phyloP scores from a whole-genome alignment of 2,888 invertebrate species.

The Ectropis crepuscularia region DNA sequence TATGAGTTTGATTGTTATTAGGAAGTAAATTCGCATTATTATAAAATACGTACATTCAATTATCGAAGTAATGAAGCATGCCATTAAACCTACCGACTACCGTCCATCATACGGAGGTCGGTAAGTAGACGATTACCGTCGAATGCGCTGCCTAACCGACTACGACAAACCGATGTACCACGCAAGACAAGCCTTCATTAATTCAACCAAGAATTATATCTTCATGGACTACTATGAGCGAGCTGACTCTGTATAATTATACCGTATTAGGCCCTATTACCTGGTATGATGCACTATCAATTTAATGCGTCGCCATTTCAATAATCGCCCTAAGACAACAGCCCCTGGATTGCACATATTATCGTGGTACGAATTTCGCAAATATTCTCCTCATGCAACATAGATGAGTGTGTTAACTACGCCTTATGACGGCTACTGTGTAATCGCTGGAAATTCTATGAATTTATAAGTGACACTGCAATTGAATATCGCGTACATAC shows the following conservation, averaged over 20 bases:
- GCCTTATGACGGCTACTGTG: conserved; percentile 47
- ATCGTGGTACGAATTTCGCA: conserved; percentile 57
- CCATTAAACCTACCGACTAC: conserved; percentile 7
- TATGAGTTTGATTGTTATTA: neutral
- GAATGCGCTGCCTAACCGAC: conserved; percentile 4
- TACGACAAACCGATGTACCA: conserved; percentile 57
- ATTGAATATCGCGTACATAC: conserved; percentile 27
- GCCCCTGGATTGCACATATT: conserved; percentile 58
- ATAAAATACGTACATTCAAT: conserved; percentile 8
- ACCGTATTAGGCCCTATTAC: conserved; percentile 73
- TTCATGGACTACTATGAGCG: conserved; percentile 67
- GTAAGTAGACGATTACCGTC: conserved; percentile 13
- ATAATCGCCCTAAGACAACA: conserved; percentile 74
- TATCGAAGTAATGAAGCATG: conserved; percentile 11
- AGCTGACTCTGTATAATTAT: conserved; percentile 71
- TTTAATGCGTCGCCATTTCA: conserved; percentile 71
- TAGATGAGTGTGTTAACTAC: conserved; percentile 55
- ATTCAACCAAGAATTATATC: conserved; percentile 73
- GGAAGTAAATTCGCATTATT: neutral
- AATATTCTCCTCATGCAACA: conserved; percentile 58
- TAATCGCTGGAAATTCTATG: conserved; percentile 53
- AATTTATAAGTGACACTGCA: conserved; percentile 53
- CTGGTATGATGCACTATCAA: conserved; percentile 67
- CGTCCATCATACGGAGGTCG: conserved; percentile 11
- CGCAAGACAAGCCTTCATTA: conserved; percentile 62